phyloP scores from a whole-genome alignment of 53 echinoderm and acorn worm species.

The Luidia sarsii region DNA sequence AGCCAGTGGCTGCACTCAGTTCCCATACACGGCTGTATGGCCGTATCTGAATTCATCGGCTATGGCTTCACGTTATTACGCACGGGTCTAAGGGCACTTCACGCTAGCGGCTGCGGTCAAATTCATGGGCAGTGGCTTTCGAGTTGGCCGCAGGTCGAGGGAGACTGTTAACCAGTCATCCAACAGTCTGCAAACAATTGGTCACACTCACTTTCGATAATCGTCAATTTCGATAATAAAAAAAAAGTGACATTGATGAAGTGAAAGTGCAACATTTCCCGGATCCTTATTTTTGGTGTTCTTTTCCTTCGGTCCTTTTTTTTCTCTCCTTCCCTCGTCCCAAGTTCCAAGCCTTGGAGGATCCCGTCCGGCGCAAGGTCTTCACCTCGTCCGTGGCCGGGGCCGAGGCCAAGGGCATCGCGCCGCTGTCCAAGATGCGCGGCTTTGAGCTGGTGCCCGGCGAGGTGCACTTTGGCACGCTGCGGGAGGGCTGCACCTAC shows the following conservation, averaged over 20 bases:
- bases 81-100: no score
- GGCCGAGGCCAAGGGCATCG: constrained; percentile 56
- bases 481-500: constrained; percentile 95
- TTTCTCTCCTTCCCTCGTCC: neutral
- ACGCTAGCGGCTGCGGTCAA: no score
- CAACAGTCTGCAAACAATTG: no score
- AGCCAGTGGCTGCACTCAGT: no score
- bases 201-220: no score
- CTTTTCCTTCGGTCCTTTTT: neutral
- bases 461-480: constrained; percentile 87
- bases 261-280: neutral
- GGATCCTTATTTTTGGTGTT: neutral
- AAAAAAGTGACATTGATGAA: neutral
- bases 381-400: constrained; percentile 93
- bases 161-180: no score
- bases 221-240: neutral
- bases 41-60: no score
- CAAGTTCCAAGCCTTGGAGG: constrained; percentile 85
- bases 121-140: no score
- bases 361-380: constrained; percentile 89
- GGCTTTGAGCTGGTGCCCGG: constrained; percentile 96
- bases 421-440: constrained; percentile 74
- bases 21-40: no score
- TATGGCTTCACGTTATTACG: no score
- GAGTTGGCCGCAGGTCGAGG: no score